phyloP scores from a whole-genome alignment of 1,140 invertebrate genomes.

The Drosophila azteca region DNA sequence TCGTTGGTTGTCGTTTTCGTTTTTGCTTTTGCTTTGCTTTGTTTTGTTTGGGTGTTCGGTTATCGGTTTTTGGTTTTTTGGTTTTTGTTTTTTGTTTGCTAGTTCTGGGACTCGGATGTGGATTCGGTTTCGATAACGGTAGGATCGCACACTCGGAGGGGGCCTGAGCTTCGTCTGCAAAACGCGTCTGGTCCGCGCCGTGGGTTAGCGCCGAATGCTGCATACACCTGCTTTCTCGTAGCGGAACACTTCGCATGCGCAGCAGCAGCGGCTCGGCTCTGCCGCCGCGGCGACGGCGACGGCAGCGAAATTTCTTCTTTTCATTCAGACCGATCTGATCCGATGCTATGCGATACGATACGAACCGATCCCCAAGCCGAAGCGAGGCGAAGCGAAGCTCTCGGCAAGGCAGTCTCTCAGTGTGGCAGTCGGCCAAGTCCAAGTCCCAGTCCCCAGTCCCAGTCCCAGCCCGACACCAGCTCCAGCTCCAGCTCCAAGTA shows the following conservation, averaged over 20 bases:
- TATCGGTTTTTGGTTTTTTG: conserved; percentile 8
- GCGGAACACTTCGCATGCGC: conserved; percentile 84
- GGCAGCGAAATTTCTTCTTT: conserved; percentile 73
- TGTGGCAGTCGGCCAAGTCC: conserved; percentile 59
- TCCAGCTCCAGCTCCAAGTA: conserved; percentile 40
- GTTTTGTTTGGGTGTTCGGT: too few species aligned
- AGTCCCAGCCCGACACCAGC: conserved; percentile 1
- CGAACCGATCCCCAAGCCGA: background rate
- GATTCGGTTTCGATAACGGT: conserved; percentile 4
- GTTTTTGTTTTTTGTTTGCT: conserved; percentile 8
- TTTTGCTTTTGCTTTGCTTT: conserved; percentile 10
- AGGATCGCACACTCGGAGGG: conserved; percentile 16
- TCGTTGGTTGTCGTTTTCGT: conserved; percentile 1
- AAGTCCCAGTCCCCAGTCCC: conserved; percentile 4
- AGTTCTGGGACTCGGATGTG: conserved; percentile 12
- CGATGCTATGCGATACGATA: too few species aligned
- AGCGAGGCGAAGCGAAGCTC: conserved; percentile 10
- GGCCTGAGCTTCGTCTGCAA: conserved; percentile 37
- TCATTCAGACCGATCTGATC: conserved; percentile 44
- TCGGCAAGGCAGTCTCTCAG: conserved; percentile 28
- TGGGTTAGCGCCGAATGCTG: conserved; percentile 83
- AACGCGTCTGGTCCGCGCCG: conserved; percentile 83
- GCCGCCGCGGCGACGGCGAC: conserved; percentile 3
- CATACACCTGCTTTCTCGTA: conserved; percentile 84
- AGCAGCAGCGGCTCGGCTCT: conserved; percentile 45